A percentile compares a stretch with the other conserved stretches of the same genome.
These are phyloP conservation scores for Colistium nudipinnis DNA, from an alignment of 2,113 vertebrate genomes.

Conservation along the genomic window DNA sequence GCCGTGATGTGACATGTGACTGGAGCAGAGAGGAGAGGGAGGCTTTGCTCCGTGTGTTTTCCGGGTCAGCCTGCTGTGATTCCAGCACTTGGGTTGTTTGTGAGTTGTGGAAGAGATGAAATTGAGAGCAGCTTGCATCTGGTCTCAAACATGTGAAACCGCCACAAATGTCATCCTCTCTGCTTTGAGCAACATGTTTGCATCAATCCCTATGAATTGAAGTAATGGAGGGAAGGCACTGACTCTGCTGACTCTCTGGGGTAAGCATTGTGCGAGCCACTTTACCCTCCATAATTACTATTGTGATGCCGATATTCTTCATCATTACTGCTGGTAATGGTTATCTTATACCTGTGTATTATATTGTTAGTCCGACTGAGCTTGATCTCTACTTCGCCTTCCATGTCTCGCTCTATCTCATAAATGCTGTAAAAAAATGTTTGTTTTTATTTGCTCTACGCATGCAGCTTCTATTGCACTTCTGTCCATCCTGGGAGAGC, in stretches of 20 bases:
- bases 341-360: no score
- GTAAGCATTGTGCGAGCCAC: background rate
- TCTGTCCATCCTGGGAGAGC: no score
- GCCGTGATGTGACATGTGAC: conserved; percentile 40
- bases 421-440: no score
- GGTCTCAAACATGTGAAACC: background rate
- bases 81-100: background rate
- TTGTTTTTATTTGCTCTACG: no score
- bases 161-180: background rate
- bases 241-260: background rate
- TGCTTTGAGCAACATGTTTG: background rate
- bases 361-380: no score
- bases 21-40: background rate
- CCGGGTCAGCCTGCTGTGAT: conserved; percentile 6
- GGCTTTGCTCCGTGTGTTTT: conserved; percentile 3
- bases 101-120: background rate
- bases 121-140: background rate
- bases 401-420: no score
- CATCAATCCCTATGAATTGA: background rate
- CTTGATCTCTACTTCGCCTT: no score
- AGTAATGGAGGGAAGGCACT: background rate
- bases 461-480: no score
- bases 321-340: no score
- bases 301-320: no score
- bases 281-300: no score